Percentiles rank a stretch among this genome's conserved stretches.
Evolutionary conservation across 2,113 vertebrate genomes (phyloP).

Genomic region (Sphyrna mokarran): DNA sequence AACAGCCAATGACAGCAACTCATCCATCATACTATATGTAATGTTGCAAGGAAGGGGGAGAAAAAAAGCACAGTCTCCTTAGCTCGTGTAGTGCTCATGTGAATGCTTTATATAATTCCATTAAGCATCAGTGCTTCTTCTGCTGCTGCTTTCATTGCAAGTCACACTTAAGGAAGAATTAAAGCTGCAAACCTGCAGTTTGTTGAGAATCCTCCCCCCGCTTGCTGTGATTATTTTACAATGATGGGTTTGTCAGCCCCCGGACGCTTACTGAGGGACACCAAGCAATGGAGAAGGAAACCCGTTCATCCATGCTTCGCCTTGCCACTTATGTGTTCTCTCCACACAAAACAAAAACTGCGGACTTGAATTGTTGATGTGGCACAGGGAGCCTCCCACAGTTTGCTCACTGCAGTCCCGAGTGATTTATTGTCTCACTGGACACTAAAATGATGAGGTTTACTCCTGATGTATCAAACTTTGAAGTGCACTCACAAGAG

Average conservation of each 20-base stretch:
- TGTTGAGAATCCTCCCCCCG: neutral
- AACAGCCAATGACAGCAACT: constrained; percentile 64
- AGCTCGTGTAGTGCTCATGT: neutral
- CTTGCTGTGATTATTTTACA: constrained; percentile 1
- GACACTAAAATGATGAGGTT: neutral
- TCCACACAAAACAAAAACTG: neutral
- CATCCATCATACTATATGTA: constrained; percentile 58
- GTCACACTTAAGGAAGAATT: neutral
- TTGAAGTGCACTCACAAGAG: neutral
- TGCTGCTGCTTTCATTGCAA: neutral
- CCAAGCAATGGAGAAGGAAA: neutral
- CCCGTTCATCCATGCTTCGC: neutral
- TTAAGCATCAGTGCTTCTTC: too few relatives aligned
- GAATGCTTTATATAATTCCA: constrained; percentile 22
- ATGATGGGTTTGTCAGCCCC: constrained; percentile 27
- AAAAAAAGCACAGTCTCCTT: constrained; percentile 23
- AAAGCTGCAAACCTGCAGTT: neutral
- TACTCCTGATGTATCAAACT: neutral
- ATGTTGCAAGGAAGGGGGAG: constrained; percentile 46
- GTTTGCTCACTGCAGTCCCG: constrained; percentile 29
- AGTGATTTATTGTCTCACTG: neutral
- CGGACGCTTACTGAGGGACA: neutral
- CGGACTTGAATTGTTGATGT: constrained; percentile 6
- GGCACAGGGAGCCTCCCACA: neutral
- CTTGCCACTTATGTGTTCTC: neutral